Evolutionary conservation across 2,888 invertebrate genomes (phyloP).

Genomic region (Psococerastis gibbosa): DNA sequence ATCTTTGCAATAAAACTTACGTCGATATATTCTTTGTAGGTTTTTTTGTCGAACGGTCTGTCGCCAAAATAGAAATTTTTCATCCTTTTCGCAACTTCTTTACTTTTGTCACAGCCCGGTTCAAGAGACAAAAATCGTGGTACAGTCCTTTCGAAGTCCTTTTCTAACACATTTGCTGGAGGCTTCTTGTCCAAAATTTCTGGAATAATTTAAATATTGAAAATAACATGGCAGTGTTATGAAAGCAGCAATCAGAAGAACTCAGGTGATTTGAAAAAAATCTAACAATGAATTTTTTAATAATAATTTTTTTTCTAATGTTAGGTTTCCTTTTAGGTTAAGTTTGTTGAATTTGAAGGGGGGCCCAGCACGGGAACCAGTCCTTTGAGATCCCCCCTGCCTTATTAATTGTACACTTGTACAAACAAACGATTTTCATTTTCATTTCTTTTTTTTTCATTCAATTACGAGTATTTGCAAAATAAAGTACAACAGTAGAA

Average conservation of each 20-base stretch:
- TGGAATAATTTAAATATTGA: conserved; percentile 5
- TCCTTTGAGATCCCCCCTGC: background rate
- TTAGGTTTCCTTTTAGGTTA: too few species aligned
- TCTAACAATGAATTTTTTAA: conserved; percentile 16
- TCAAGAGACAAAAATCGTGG: conserved; percentile 23
- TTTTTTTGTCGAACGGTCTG: conserved; percentile 23
- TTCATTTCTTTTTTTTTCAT: conserved; percentile 26
- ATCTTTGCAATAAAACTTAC: too few species aligned
- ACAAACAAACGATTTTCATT: background rate
- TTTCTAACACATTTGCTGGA: background rate
- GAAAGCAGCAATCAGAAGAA: conserved; percentile 9
- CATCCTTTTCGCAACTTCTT: conserved; percentile 25
- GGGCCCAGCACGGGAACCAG: too few species aligned
- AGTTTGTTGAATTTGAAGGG: too few species aligned
- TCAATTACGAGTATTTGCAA: too few species aligned
- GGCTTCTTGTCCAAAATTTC: conserved; percentile 11
- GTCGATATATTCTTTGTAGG: conserved; percentile 24
- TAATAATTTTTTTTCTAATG: background rate
- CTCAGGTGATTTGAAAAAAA: conserved; percentile 23
- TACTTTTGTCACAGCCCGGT: conserved; percentile 20
- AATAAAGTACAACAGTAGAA: too few species aligned
- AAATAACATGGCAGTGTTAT: conserved; percentile 19
- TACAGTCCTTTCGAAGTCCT: conserved; percentile 21
- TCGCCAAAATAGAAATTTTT: conserved; percentile 28
- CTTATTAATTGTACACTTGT: background rate